Conservation (phyloP, 2,888 invertebrate genomes). For the Pimpla rufipes region DNA sequence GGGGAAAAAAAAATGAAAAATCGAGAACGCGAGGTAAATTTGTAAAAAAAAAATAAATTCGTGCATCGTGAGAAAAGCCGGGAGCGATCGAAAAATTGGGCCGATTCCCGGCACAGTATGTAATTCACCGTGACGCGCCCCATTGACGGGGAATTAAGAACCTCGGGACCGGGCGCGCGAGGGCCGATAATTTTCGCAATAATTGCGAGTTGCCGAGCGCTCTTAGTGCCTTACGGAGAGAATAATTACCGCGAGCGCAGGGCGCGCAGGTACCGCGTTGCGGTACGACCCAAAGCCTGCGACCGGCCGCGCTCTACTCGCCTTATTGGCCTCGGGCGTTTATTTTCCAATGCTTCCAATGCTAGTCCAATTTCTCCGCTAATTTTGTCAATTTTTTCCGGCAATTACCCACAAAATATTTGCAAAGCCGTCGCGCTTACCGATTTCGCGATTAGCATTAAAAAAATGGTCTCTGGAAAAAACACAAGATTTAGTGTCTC, state of each 20-base stretch:
- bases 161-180: conserved; percentile 40
- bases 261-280: neutral
- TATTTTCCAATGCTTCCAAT: neutral
- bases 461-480: no score
- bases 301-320: neutral
- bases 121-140: conserved; percentile 62
- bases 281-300: neutral
- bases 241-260: conserved; percentile 23
- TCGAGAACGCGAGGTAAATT: neutral
- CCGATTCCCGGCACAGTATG: conserved; percentile 58
- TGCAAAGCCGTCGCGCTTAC: neutral
- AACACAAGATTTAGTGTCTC: conserved; percentile 65
- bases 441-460: neutral
- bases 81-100: conserved; percentile 54
- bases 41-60: neutral
- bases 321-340: neutral
- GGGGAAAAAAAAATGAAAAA: neutral
- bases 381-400: neutral
- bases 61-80: neutral
- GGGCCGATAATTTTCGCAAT: conserved; percentile 63
- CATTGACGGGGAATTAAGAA: conserved; percentile 60
- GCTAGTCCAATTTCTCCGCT: neutral
- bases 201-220: conserved; percentile 49
- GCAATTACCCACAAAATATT: neutral
- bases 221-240: conserved; percentile 2